Percentiles rank a stretch among this genome's conserved stretches.
phyloP scores from a whole-genome alignment of 2,113 vertebrate genomes.

The Speoplatyrhinus poulsoni region DNA sequence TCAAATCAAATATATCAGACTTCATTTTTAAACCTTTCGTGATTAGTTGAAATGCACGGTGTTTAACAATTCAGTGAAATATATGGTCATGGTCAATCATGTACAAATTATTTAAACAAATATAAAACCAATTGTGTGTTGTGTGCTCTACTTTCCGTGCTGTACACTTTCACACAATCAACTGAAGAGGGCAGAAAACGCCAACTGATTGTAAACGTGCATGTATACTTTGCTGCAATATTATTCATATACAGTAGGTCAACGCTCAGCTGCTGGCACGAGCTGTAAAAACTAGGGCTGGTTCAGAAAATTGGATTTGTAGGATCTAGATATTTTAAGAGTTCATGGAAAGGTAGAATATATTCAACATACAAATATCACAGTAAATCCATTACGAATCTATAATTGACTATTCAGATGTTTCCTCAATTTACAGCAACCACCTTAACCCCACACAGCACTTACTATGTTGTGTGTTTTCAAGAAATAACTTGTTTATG shows the following conservation, averaged over 20 bases:
- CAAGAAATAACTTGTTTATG: too few species aligned
- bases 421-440: background rate
- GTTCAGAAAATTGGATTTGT: background rate
- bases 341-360: too few species aligned
- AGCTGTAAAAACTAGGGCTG: background rate
- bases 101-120: background rate
- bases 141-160: background rate
- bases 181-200: constrained; percentile 45
- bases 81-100: too few species aligned
- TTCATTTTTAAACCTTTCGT: too few species aligned
- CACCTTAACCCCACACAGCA: too few species aligned
- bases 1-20: too few species aligned
- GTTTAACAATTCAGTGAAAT: too few species aligned
- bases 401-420: background rate
- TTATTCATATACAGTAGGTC: constrained; percentile 38
- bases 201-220: background rate
- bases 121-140: background rate
- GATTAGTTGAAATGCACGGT: too few species aligned
- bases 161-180: background rate
- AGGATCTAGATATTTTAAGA: too few species aligned
- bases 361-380: background rate
- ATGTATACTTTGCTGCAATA: background rate
- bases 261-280: background rate
- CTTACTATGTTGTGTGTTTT: too few species aligned
- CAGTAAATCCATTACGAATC: background rate